phyloP scores from a whole-genome alignment of 2,113 vertebrate genomes.

The Gymnobelideus leadbeateri region DNA sequence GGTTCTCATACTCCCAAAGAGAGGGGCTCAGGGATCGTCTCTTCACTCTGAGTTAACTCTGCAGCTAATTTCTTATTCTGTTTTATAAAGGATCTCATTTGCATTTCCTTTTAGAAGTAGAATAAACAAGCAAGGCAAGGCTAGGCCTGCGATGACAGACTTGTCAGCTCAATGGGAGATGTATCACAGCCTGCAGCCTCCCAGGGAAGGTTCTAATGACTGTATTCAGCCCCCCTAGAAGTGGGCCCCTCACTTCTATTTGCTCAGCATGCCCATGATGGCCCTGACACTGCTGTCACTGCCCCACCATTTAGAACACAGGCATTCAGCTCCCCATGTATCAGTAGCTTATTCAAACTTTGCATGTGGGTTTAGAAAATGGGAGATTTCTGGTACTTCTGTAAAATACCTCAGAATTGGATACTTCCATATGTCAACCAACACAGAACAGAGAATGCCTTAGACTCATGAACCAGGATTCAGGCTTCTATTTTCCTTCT shows the following conservation, averaged over 20 bases:
- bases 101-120: background rate
- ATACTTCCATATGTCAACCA: constrained; percentile 10
- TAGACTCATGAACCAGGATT: background rate
- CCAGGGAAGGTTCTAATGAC: constrained; percentile 24
- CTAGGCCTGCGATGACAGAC: background rate
- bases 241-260: constrained; percentile 14
- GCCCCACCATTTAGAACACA: constrained; percentile 41
- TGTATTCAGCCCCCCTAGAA: background rate
- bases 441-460: background rate
- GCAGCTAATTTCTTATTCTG: background rate
- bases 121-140: constrained; percentile 7
- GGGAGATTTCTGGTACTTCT: constrained; percentile 61
- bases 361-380: constrained; percentile 66
- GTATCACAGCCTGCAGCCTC: background rate
- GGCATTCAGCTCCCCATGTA: constrained; percentile 68
- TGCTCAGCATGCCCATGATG: constrained; percentile 24
- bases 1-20: background rate
- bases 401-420: constrained; percentile 44
- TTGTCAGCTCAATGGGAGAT: background rate
- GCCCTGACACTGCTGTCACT: constrained; percentile 20
- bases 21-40: background rate
- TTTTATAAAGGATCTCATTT: constrained; percentile 11
- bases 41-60: background rate
- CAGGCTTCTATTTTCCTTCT: background rate
- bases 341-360: constrained; percentile 66